phyloP scores from a whole-genome alignment of 1,140 invertebrate genomes.

The Drosophila virilis region DNA sequence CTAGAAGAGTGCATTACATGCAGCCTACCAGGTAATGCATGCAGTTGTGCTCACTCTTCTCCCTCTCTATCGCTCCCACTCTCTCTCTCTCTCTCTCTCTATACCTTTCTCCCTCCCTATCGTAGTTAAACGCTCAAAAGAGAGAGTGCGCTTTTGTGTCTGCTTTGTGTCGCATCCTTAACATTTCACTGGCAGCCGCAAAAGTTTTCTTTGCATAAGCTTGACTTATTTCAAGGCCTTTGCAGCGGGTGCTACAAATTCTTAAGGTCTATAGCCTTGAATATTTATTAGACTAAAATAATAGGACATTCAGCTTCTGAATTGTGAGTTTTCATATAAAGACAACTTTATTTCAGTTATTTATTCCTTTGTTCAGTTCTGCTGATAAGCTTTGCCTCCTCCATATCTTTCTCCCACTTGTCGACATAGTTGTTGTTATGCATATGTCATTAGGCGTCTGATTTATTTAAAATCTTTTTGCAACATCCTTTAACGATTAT shows the following conservation, averaged over 20 bases:
- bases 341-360: no score
- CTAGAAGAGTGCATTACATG: conserved; percentile 7
- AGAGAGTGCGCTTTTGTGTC: not conserved
- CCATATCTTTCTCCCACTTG: not conserved
- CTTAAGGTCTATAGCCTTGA: no score
- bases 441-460: conserved; percentile 38
- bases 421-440: conserved; percentile 28
- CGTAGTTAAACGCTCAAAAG: not conserved
- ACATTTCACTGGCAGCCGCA: conserved; percentile 2
- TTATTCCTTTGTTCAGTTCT: no score
- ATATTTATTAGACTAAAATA: no score
- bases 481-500: conserved; percentile 42
- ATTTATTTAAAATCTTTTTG: conserved; percentile 34
- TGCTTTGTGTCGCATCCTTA: not conserved
- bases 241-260: no score
- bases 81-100: not conserved
- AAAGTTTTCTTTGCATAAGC: not conserved
- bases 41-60: not conserved
- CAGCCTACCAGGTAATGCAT: not conserved
- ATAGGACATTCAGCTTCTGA: no score
- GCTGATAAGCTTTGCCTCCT: not conserved
- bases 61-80: not conserved
- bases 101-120: not conserved
- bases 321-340: no score
- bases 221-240: not conserved